phyloP scores from a whole-genome alignment of 2,113 vertebrate species.

The Dasyornis broadbenti region DNA sequence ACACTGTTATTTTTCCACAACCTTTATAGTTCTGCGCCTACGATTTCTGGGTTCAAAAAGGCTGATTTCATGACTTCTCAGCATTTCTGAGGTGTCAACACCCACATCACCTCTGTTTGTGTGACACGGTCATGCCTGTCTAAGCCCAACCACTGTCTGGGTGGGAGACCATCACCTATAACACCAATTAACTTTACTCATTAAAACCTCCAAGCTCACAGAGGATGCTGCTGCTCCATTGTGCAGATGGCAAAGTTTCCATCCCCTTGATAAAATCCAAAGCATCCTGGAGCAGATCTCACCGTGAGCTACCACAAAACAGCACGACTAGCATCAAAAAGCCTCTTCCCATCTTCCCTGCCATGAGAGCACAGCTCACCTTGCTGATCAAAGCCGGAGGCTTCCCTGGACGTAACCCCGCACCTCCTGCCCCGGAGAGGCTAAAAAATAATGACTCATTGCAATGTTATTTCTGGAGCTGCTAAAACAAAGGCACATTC shows the following conservation, averaged over 20 bases:
- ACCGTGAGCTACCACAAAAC: background rate
- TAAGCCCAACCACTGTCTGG: background rate
- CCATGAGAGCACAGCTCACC: background rate
- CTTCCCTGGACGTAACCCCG: background rate
- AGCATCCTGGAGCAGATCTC: background rate
- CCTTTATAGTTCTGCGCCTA: background rate
- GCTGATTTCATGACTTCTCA: background rate
- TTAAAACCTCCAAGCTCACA: background rate
- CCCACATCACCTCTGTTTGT: background rate
- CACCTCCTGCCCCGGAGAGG: background rate
- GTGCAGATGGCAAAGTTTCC: background rate
- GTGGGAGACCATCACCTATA: background rate
- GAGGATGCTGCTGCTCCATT: background rate
- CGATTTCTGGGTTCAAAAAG: background rate
- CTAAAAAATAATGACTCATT: slow-evolving; percentile 15
- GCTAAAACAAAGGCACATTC: background rate
- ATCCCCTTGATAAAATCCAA: background rate
- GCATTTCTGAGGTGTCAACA: background rate
- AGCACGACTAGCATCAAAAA: background rate
- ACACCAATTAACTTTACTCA: background rate
- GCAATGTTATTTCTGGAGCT: slow-evolving; percentile 10
- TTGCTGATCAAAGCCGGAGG: background rate
- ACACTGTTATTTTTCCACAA: background rate
- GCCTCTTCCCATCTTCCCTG: background rate
- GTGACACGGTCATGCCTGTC: background rate